Evolutionary conservation across 2,113 vertebrate genomes (phyloP), one percentile per base, ranked within the genome.

Genomic region (Catharus minimus): DNA sequence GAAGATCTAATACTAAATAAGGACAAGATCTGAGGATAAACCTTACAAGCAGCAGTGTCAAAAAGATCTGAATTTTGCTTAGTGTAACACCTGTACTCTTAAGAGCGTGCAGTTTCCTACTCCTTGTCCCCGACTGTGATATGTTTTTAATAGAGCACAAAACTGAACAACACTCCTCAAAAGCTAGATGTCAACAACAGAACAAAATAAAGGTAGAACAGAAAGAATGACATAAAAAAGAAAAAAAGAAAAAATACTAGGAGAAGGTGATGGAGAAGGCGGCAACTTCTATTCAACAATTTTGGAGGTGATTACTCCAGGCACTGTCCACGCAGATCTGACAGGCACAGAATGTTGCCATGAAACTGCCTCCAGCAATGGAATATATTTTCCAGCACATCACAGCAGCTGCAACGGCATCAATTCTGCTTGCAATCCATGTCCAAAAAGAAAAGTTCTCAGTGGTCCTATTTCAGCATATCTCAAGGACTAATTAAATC

Each of bases 401-500:
- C 96, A 93, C 68, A 95, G 97, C 80, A 95, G 95, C 81, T 57
- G 86, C 38, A 75, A 83, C 28, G 2, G 89, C 89, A 85, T 90
- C 95, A 88, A 57, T 89, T 96, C 93, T 88, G 87, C 86, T 91
- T 79, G 81, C 88, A 65, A 80, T 90, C 93, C 71, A 30, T 78
- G 96, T 97, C 96, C 93, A 87, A 95, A 95, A 95, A 95, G 95
- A 82, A 93, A 96, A 96, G 93, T 96, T 97, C 94, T 95, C 93
- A 93, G 96, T 82, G 95, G 96, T 95, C 96, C 97, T 96, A 97
- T 93, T 97, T 95, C 94, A 90, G 93, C 78, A 66, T 93, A 97
- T 97, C 96, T 97, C 96, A 96, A 97, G 97, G 97, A 97, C 97
- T 97, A 97, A 98, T 98, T 98, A 98, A 98, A 97, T 97, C 94